A percentile compares a stretch with the other conserved stretches of the same genome.
Conservation (phyloP, 1,140 invertebrate species). For the Drosophila pallidifrons region DNA sequence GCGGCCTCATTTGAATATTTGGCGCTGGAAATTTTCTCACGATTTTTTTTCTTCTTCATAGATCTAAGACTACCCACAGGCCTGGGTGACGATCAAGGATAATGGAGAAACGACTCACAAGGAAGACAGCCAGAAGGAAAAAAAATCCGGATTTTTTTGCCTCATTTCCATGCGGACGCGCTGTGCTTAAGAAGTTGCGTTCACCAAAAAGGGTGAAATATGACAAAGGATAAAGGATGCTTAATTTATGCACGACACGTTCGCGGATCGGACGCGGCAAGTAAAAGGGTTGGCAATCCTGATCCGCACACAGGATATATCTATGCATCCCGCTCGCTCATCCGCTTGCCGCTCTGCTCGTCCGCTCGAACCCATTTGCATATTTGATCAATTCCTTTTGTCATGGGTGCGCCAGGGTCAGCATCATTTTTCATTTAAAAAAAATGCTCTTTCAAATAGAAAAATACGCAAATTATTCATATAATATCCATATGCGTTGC, state of each 20-base stretch:
- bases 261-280: conserved; percentile 73
- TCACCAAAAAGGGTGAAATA: conserved; percentile 58
- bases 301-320: conserved; percentile 70
- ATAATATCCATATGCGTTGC: conserved; percentile 29
- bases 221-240: conserved; percentile 62
- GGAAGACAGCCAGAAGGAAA: conserved; percentile 55
- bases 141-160: conserved; percentile 83
- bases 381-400: conserved; percentile 69
- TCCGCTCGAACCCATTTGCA: conserved; percentile 58
- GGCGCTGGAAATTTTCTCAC: conserved; percentile 78
- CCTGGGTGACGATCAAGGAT: conserved; percentile 80
- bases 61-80: conserved; percentile 46
- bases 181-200: conserved; percentile 35
- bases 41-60: conserved; percentile 69
- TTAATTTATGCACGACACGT: conserved; percentile 82
- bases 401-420: conserved; percentile 70
- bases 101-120: conserved; percentile 48
- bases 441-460: conserved; percentile 54
- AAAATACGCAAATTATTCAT: conserved; percentile 62
- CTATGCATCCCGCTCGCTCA: conserved; percentile 32
- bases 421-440: conserved; percentile 78
- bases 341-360: conserved; percentile 8
- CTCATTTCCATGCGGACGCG: conserved; percentile 83
- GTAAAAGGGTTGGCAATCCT: conserved; percentile 62
- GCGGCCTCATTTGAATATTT: conserved; percentile 76